phyloP scores from a whole-genome alignment of 2,888 invertebrate species.

The Myathropa florea region DNA sequence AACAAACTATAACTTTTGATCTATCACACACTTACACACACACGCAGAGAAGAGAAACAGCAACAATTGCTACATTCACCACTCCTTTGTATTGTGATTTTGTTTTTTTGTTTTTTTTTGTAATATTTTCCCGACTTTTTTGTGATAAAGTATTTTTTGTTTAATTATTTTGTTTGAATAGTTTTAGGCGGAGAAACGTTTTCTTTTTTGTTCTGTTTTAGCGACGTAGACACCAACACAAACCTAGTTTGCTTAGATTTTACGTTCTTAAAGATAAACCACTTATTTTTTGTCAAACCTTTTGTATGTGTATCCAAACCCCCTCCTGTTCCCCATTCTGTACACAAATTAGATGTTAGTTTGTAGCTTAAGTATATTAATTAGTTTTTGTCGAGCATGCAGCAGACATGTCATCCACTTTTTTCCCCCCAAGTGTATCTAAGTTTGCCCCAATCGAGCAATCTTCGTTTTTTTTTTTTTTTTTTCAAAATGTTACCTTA shows the following conservation, averaged over 20 bases:
- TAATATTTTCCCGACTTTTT: conserved; percentile 21
- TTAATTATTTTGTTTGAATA: conserved; percentile 9
- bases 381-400: conserved; percentile 27
- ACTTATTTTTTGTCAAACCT: neutral
- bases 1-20: neutral
- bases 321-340: neutral
- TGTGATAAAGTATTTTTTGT: conserved; percentile 36
- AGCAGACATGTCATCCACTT: neutral
- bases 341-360: conserved; percentile 63
- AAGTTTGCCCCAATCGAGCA: neutral
- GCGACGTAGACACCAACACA: neutral
- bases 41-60: neutral
- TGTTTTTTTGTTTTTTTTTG: conserved; percentile 6
- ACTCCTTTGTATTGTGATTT: conserved; percentile 4
- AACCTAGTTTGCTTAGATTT: neutral
- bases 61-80: conserved; percentile 1
- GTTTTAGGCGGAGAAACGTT: neutral
- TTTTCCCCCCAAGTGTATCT: neutral
- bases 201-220: neutral
- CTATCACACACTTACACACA: neutral
- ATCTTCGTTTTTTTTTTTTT: neutral
- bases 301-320: neutral
- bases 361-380: conserved; percentile 40
- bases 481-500: conserved; percentile 40
- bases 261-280: neutral